Percentiles rank a stretch among this genome's conserved stretches.
Conservation (phyloP, 2,113 vertebrate species). For the Myiozetetes cayanensis region DNA sequence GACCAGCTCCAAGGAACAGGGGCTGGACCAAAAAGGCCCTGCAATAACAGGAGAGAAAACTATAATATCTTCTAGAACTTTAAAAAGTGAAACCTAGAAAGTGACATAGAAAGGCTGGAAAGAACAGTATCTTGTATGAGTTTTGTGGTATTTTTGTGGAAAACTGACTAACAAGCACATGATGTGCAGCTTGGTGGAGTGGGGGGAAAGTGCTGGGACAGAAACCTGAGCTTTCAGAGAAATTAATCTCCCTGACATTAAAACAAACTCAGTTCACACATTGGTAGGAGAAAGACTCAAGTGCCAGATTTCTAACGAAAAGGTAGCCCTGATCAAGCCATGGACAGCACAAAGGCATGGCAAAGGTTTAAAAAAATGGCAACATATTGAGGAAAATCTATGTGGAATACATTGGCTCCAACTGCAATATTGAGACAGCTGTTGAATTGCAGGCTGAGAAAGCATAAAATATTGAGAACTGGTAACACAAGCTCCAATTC, state of each 20-base stretch:
- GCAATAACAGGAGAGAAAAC: not conserved
- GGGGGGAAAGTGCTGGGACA: not conserved
- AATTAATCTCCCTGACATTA: not conserved
- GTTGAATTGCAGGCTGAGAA: slow-evolving; percentile 46
- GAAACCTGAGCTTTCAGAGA: slow-evolving; percentile 21
- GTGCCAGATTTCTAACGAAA: slow-evolving; percentile 3
- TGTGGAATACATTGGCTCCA: slow-evolving; percentile 9
- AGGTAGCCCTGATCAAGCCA: not conserved
- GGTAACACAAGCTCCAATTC: slow-evolving; percentile 9
- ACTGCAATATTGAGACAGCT: slow-evolving; percentile 50
- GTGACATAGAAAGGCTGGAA: not conserved
- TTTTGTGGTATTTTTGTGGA: not conserved
- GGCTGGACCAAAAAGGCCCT: not conserved
- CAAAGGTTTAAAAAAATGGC: not conserved
- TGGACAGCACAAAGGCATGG: not conserved
- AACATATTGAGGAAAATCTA: slow-evolving; percentile 27
- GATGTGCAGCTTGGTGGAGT: not conserved
- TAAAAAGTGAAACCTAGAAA: slow-evolving; percentile 6
- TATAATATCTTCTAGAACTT: not conserved
- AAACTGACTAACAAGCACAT: slow-evolving; percentile 31
- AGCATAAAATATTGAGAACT: slow-evolving; percentile 34
- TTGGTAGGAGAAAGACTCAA: not conserved
- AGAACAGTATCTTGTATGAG: not conserved
- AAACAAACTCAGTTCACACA: not conserved
- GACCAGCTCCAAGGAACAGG: not conserved